Evolutionary conservation across 1,140 invertebrate species (phyloP).

Genomic region (Drosophila nebulosa): DNA sequence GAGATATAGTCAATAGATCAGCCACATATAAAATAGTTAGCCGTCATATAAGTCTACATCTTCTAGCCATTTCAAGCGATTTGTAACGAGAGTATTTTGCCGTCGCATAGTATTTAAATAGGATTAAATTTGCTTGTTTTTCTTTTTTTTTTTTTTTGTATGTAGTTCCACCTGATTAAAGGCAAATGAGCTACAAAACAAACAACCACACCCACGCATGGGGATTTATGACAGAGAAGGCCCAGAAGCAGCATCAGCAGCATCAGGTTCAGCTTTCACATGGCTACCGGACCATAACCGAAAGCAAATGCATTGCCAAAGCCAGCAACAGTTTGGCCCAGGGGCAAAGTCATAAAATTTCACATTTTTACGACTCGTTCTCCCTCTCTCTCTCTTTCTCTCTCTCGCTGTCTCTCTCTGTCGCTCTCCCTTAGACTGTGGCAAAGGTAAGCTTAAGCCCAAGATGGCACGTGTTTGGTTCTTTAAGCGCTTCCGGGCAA

Average conservation of each 20-base stretch:
- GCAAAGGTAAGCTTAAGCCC: conserved; percentile 21
- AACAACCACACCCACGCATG: neutral
- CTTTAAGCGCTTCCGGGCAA: conserved; percentile 55
- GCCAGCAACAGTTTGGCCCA: conserved; percentile 31
- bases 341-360: conserved; percentile 32
- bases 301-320: neutral
- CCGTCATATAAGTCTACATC: too few relatives aligned
- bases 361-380: conserved; percentile 35
- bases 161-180: conserved; percentile 41
- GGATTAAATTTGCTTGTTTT: neutral
- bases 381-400: too few relatives aligned
- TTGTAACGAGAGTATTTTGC: neutral
- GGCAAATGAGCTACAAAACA: conserved; percentile 49
- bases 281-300: neutral
- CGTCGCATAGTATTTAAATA: conserved; percentile 5
- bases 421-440: too few relatives aligned
- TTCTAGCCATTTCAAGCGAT: too few relatives aligned
- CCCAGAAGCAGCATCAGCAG: neutral
- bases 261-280: neutral
- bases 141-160: too few relatives aligned
- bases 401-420: too few relatives aligned
- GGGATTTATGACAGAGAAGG: neutral
- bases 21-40: too few relatives aligned
- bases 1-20: too few relatives aligned
- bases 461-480: conserved; percentile 34